Evolutionary conservation across 1,140 invertebrate genomes (phyloP).

Genomic region (Drosophila auraria): DNA sequence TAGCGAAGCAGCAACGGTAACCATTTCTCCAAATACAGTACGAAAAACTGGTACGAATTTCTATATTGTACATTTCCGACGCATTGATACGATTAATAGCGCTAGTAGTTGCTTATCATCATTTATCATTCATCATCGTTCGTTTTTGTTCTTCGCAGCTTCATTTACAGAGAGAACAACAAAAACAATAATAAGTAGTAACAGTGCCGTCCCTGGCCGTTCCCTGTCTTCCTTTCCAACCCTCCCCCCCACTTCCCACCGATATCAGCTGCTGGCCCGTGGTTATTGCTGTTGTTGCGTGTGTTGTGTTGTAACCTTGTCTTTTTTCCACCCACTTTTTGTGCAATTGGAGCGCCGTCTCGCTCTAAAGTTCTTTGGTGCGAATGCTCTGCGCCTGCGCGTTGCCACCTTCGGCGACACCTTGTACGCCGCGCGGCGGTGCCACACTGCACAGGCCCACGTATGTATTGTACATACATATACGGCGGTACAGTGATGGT

Average conservation of each 20-base stretch:
- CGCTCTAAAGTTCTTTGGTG: conserved; percentile 24
- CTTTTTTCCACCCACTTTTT: conserved; percentile 58
- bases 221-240: conserved; percentile 9
- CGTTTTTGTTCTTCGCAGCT: conserved; percentile 39
- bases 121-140: conserved; percentile 39
- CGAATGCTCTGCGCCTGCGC: conserved; percentile 47
- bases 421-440: conserved; percentile 50
- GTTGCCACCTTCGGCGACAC: conserved; percentile 53
- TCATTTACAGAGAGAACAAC: conserved; percentile 29
- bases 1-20: conserved; percentile 43
- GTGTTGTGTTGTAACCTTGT: conserved; percentile 73
- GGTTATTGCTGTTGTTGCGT: conserved; percentile 22
- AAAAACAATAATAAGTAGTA: conserved; percentile 42
- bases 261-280: conserved; percentile 66
- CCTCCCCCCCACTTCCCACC: conserved; percentile 27
- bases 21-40: conserved; percentile 46
- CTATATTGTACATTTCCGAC: conserved; percentile 27
- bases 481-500: conserved; percentile 27
- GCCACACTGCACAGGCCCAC: conserved; percentile 59
- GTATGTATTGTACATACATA: not conserved
- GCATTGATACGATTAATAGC: conserved; percentile 55
- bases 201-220: conserved; percentile 45
- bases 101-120: conserved; percentile 18
- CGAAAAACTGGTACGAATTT: conserved; percentile 30
- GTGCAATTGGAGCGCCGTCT: conserved; percentile 24